Evolutionary conservation across 2,888 invertebrate species (phyloP), one percentile per base, ranked within the genome.

Genomic region (Lissocephala sabroskyi): DNA sequence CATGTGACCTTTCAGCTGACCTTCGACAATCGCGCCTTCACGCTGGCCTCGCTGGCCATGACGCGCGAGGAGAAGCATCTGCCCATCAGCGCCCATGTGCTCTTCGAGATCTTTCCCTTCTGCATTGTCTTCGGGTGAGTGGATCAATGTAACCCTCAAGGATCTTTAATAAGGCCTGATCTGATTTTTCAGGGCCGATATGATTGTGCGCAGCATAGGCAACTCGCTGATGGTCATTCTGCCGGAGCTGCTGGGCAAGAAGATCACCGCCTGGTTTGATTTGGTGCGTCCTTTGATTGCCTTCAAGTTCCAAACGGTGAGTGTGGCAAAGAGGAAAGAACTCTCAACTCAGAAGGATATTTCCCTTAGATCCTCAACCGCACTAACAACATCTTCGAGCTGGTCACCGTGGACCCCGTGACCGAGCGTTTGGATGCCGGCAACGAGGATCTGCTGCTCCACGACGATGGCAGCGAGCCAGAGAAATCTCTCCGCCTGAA

Each of bases 51-150:
- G 0, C 85, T 94, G 65, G 91, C 92, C 18, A 92, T 95, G 92
- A 93, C 93, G 1, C 87, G 94, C 26, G 94, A 95, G 77, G 95
- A 95, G 80, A 94, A 94, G 82, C 94, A 94, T 83, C 85, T 96
- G 64, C 95, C 96, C 5, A 93, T 96, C 63, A 92, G 92, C 79
- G 94, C 95, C 0, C 92, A 94, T 7, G 92, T 96, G 18, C 87
- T 98, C 37, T 97, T 98, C 77, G 97, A 98, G 83, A 95, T 98
- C 79, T 98, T 98, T 83, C 98, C 98, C 1, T 98, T 98, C 87
- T 96, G 97, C 85, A 93, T 98, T 63, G 96, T 97, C 33, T 98
- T 98, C 84, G 94, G 95, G 92, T 94, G 85, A 87, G 89, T 86
- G 4, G 6, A 14, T 14, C n/a, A 14, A 39, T 39, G 13, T 9